A percentile compares a stretch with the other conserved stretches of the same genome.
Conservation (phyloP, 2,113 vertebrate genomes). For the Bufo gargarizans region DNA sequence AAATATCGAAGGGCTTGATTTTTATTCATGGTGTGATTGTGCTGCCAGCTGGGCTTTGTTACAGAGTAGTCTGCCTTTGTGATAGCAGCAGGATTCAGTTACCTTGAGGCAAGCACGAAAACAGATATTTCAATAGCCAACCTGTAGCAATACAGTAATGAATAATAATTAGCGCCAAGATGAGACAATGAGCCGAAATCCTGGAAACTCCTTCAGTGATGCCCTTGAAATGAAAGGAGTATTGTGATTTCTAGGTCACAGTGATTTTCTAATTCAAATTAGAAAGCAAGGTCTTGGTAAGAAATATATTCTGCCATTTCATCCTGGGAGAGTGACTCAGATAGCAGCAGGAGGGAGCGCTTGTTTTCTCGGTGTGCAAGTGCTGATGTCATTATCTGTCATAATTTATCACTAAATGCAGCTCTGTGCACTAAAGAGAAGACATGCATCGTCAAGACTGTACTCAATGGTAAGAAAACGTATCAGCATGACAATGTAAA, state of each 20-base stretch:
- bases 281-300: slow-evolving; percentile 6
- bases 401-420: slow-evolving; percentile 10
- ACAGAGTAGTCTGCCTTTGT: neutral
- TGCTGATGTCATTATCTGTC: slow-evolving; percentile 9
- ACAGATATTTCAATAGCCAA: neutral
- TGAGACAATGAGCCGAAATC: neutral
- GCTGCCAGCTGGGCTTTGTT: slow-evolving; percentile 24
- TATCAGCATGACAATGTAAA: neutral
- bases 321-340: neutral
- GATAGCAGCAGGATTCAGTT: slow-evolving; percentile 20
- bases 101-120: neutral
- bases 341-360: neutral
- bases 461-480: neutral
- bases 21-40: slow-evolving; percentile 28
- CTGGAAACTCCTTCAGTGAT: neutral
- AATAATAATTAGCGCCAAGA: slow-evolving; percentile 18
- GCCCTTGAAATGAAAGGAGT: neutral
- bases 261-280: slow-evolving; percentile 26
- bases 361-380: neutral
- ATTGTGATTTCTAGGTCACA: slow-evolving; percentile 33
- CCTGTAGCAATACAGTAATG: neutral
- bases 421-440: neutral
- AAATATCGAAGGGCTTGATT: slow-evolving; percentile 21
- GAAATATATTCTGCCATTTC: slow-evolving; percentile 8
- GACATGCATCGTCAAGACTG: neutral